A percentile compares a stretch with the other conserved stretches of the same genome.
Conservation (phyloP, 23 tunicate species). For the Trididemnum clinides region DNA sequence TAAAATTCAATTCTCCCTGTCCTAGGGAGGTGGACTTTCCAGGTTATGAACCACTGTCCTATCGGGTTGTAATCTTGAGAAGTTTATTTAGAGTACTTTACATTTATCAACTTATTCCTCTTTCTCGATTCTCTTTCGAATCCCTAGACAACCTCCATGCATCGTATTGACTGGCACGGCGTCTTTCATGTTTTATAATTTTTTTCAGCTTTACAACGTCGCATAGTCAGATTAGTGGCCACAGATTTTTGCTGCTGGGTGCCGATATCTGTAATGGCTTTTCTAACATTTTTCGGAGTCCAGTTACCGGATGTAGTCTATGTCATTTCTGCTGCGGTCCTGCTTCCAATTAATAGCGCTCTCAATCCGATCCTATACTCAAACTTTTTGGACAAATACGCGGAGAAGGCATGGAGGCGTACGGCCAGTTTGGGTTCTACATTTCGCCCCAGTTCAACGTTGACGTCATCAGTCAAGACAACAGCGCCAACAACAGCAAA, state of each 20-base stretch:
- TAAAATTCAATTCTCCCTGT: too few relatives aligned
- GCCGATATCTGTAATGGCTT: constrained; percentile 49
- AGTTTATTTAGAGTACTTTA: too few relatives aligned
- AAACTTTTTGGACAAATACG: constrained; percentile 20
- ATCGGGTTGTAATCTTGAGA: too few relatives aligned
- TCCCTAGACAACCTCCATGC: too few relatives aligned
- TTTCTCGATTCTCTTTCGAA: too few relatives aligned
- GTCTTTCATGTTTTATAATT: too few relatives aligned
- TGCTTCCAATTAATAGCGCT: constrained; percentile 62
- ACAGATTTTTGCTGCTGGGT: constrained; percentile 69
- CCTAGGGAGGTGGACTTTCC: too few relatives aligned
- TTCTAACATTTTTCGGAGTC: constrained; percentile 30
- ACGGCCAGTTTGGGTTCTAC: not conserved
- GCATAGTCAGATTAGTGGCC: constrained; percentile 41
- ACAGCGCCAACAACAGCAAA: not conserved
- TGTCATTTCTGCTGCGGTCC: constrained; percentile 51
- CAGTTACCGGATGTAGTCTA: constrained; percentile 39
- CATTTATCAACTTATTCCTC: too few relatives aligned
- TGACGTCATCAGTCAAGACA: not conserved
- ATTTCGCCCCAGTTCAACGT: not conserved
- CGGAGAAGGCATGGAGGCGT: constrained; percentile 28
- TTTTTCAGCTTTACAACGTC: constrained; percentile 37
- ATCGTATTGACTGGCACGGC: too few relatives aligned
- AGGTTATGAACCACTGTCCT: too few relatives aligned
- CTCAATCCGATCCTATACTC: constrained; percentile 55